Conservation (phyloP, 2,797 vertebrate species). For the Trematomus bernacchii region DNA sequence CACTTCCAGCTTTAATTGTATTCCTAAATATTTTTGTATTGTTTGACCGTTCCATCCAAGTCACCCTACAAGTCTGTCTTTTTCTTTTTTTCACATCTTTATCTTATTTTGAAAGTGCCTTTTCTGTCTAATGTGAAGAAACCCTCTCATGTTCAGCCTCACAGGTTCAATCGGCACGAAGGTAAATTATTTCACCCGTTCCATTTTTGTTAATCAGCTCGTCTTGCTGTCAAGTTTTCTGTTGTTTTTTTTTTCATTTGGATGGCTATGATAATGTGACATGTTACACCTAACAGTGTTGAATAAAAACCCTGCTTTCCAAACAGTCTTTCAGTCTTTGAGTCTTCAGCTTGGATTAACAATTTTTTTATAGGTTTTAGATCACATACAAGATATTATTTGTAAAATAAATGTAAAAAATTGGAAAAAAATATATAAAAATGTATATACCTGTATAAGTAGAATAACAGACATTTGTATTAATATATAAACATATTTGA, state of each 20-base stretch:
- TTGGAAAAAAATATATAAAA: too few species aligned
- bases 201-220: slow-evolving; percentile 18
- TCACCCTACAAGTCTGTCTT: slow-evolving; percentile 44
- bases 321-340: slow-evolving; percentile 35
- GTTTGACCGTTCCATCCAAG: slow-evolving; percentile 39
- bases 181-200: slow-evolving; percentile 16
- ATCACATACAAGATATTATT: neutral
- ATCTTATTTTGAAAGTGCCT: slow-evolving; percentile 78
- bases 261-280: slow-evolving; percentile 60
- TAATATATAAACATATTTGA: too few species aligned
- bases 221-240: slow-evolving; percentile 33
- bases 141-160: slow-evolving; percentile 36
- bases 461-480: too few species aligned
- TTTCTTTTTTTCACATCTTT: slow-evolving; percentile 30
- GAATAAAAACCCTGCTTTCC: slow-evolving; percentile 77
- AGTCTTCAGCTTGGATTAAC: slow-evolving; percentile 8
- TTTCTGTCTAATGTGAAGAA: slow-evolving; percentile 71
- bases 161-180: slow-evolving; percentile 37
- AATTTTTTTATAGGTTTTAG: neutral
- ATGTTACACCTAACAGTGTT: slow-evolving; percentile 56
- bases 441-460: too few species aligned
- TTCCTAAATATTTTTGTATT: slow-evolving; percentile 47
- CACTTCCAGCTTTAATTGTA: slow-evolving; percentile 57
- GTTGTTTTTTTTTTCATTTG: slow-evolving; percentile 25
- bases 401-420: too few species aligned